Percentiles rank a stretch among this genome's conserved stretches.
Conservation (phyloP, 30 jellyfish, hydroid and myxozoan species). For the Mastigias papua region DNA sequence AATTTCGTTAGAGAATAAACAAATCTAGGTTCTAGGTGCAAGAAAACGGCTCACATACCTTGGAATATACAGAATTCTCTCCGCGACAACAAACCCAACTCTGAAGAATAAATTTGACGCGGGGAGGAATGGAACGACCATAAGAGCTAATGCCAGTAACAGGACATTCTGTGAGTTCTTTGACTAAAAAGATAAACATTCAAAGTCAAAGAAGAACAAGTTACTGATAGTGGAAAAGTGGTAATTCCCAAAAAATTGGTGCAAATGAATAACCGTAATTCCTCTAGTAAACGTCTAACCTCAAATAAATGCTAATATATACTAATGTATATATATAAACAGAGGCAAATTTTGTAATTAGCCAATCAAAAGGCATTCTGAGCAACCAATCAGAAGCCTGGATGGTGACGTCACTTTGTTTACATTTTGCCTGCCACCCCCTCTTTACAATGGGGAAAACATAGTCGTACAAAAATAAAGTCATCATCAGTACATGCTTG, state of each 20-base stretch:
- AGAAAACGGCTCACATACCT: slow-evolving; percentile 73
- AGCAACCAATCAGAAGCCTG: too few species aligned
- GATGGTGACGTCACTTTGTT: too few species aligned
- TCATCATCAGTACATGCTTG: too few species aligned
- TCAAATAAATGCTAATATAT: too few species aligned
- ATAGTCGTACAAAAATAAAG: too few species aligned
- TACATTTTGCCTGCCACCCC: too few species aligned
- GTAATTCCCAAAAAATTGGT: not conserved
- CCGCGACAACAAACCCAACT: slow-evolving; percentile 98
- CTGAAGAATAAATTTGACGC: slow-evolving; percentile 87
- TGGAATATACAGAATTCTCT: slow-evolving; percentile 87
- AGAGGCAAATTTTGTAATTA: too few species aligned
- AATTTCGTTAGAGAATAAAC: not conserved
- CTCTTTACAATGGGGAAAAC: too few species aligned
- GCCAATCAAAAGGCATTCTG: too few species aligned
- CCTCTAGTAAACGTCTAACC: too few species aligned
- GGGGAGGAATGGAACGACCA: slow-evolving; percentile 86
- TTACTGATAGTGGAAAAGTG: not conserved
- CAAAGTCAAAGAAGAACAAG: not conserved
- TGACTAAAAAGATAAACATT: slow-evolving; percentile 42
- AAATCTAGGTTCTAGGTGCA: not conserved
- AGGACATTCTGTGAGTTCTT: not conserved
- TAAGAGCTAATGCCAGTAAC: slow-evolving; percentile 52
- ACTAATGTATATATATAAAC: too few species aligned
- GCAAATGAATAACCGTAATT: too few species aligned